Evolutionary conservation across 2,797 vertebrate genomes (phyloP).

Genomic region (Pseudomugil gertrudae): DNA sequence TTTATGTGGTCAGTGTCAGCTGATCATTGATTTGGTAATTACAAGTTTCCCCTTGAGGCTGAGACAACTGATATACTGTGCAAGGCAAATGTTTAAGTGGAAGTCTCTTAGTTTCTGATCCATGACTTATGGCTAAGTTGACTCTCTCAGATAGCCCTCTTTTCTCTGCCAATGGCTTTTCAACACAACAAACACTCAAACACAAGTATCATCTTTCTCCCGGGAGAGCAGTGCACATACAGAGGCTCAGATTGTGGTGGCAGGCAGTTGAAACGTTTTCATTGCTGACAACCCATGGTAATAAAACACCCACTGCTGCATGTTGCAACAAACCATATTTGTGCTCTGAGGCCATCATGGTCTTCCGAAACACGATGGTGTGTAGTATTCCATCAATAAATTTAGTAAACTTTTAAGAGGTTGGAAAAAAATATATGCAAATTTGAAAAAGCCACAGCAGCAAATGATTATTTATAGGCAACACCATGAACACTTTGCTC

Average conservation of each 20-base stretch:
- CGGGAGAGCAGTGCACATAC: constrained; percentile 61
- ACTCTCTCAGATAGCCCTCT: constrained; percentile 62
- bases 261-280: constrained; percentile 71
- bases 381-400: constrained; percentile 49
- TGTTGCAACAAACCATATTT: constrained; percentile 68
- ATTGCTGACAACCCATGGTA: constrained; percentile 72
- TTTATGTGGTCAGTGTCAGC: constrained; percentile 77
- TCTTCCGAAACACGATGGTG: constrained; percentile 50
- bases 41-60: constrained; percentile 70
- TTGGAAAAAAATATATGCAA: constrained; percentile 29
- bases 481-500: constrained; percentile 28
- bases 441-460: constrained; percentile 26
- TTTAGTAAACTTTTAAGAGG: constrained; percentile 43
- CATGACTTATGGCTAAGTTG: constrained; percentile 73
- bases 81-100: constrained; percentile 66
- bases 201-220: constrained; percentile 76
- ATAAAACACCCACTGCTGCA: constrained; percentile 69
- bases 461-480: constrained; percentile 24
- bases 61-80: constrained; percentile 71
- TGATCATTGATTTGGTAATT: constrained; percentile 82
- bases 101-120: constrained; percentile 64
- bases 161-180: constrained; percentile 70
- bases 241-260: constrained; percentile 67
- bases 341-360: constrained; percentile 41
- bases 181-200: constrained; percentile 79